phyloP scores from a whole-genome alignment of 2,113 vertebrate genomes.

The Papio anubis region DNA sequence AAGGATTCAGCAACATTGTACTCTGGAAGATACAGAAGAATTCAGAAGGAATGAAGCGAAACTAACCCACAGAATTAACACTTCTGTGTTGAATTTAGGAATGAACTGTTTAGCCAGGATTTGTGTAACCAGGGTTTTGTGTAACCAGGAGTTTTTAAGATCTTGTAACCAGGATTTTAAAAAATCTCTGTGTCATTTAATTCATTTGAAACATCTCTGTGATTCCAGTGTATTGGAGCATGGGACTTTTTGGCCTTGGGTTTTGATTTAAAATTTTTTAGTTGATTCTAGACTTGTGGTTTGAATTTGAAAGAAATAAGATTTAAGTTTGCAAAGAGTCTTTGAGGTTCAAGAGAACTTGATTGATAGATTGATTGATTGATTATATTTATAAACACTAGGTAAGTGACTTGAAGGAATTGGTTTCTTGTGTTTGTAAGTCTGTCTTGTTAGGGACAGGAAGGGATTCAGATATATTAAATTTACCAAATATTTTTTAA shows the following conservation, averaged over 20 bases:
- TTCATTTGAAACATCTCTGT: neutral
- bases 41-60: neutral
- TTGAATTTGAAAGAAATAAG: constrained; percentile 24
- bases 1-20: neutral
- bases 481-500: neutral
- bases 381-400: neutral
- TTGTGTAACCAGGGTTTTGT: too few relatives aligned
- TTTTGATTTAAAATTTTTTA: neutral
- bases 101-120: neutral
- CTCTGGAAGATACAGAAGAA: neutral
- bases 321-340: neutral
- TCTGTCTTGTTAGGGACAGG: neutral
- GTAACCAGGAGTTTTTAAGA: too few relatives aligned
- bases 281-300: neutral
- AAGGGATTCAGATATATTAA: neutral
- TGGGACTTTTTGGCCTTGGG: neutral
- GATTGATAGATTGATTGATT: neutral
- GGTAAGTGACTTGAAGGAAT: neutral
- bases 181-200: neutral
- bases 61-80: neutral
- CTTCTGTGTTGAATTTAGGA: neutral
- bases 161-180: too few relatives aligned
- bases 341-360: neutral
- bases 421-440: neutral
- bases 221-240: neutral